These are phyloP conservation scores for Antennarius maculatus DNA, from an alignment of 2,797 vertebrate genomes.

Conservation along the genomic window DNA sequence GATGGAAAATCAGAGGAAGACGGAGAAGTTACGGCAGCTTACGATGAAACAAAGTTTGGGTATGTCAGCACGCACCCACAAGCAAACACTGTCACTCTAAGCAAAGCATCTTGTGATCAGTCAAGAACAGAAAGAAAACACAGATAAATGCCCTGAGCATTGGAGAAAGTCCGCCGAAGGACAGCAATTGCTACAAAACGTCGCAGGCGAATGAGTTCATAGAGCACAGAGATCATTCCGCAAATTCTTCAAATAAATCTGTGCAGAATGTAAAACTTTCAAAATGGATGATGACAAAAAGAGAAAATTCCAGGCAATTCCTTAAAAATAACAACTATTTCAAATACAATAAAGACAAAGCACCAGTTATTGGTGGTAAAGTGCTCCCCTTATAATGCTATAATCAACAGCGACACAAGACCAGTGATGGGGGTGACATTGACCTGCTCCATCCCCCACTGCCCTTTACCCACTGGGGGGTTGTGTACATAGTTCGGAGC, in stretches of 20 bases:
- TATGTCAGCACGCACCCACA: too few relatives aligned
- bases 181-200: too few relatives aligned
- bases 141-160: too few relatives aligned
- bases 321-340: slow-evolving; percentile 23
- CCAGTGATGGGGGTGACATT: slow-evolving; percentile 55
- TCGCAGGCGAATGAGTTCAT: slow-evolving; percentile 9
- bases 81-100: too few relatives aligned
- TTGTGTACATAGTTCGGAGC: slow-evolving; percentile 61
- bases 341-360: slow-evolving; percentile 43
- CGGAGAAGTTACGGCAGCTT: too few relatives aligned
- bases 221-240: slow-evolving; percentile 50
- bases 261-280: slow-evolving; percentile 59
- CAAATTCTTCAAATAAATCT: slow-evolving; percentile 47
- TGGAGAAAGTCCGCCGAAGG: too few relatives aligned
- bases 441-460: slow-evolving; percentile 62
- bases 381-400: slow-evolving; percentile 36
- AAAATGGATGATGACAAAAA: slow-evolving; percentile 15
- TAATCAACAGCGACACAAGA: slow-evolving; percentile 53
- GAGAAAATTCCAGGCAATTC: neutral
- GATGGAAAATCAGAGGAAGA: too few relatives aligned
- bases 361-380: slow-evolving; percentile 28
- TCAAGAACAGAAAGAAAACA: too few relatives aligned
- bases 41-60: too few relatives aligned
- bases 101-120: too few relatives aligned
- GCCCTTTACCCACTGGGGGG: slow-evolving; percentile 57